phyloP scores from a whole-genome alignment of 2,113 vertebrate species.

The Neolamprologus devosi region DNA sequence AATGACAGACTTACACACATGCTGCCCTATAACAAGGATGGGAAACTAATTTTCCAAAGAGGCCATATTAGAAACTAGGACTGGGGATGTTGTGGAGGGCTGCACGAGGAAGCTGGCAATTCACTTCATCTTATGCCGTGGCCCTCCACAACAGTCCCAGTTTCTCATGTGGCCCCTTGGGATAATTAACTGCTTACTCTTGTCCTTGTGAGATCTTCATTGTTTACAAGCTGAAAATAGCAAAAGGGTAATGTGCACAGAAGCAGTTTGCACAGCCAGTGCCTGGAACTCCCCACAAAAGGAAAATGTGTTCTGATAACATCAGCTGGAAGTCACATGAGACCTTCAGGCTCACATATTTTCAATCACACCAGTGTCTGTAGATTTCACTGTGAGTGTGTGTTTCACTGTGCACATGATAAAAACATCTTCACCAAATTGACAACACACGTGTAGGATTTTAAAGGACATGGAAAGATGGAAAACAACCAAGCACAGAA shows the following conservation, averaged over 20 bases:
- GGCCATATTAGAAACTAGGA: background rate
- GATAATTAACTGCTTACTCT: background rate
- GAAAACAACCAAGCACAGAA: background rate
- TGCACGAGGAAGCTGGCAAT: background rate
- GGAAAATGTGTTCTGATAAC: background rate
- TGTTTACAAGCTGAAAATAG: background rate
- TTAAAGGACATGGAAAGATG: background rate
- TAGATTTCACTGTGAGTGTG: background rate
- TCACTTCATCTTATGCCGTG: background rate
- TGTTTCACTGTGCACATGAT: background rate
- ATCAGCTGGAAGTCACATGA: background rate
- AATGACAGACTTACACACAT: background rate
- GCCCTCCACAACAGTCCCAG: background rate
- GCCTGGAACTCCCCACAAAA: background rate
- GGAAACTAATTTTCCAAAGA: background rate
- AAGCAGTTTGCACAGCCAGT: background rate
- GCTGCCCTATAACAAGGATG: background rate
- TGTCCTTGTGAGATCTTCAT: background rate
- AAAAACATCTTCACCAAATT: background rate
- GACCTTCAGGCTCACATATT: background rate
- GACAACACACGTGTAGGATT: background rate
- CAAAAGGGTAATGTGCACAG: background rate
- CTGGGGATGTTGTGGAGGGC: background rate
- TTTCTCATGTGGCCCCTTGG: background rate
- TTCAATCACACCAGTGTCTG: background rate